Evolutionary conservation across 2,888 invertebrate genomes (phyloP).

Genomic region (Plebejus melissa): DNA sequence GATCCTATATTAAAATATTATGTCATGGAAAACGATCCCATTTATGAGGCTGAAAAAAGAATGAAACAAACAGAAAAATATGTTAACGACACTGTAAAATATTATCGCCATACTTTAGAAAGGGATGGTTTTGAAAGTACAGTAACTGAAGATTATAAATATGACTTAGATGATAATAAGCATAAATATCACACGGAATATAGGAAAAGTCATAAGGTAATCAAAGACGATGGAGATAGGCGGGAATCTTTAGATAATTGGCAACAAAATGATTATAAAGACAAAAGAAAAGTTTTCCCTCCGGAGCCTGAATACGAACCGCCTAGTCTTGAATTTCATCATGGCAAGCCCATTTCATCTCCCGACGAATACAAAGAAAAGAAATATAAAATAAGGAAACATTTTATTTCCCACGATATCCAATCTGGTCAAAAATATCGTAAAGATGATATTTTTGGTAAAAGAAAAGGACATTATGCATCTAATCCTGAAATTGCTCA

Average conservation of each 20-base stretch:
- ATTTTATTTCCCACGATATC: slow-evolving; percentile 69
- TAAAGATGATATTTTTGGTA: slow-evolving; percentile 68
- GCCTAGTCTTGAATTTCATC: slow-evolving; percentile 81
- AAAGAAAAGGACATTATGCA: slow-evolving; percentile 76
- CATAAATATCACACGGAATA: slow-evolving; percentile 68
- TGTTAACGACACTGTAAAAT: slow-evolving; percentile 77
- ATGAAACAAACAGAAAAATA: slow-evolving; percentile 77
- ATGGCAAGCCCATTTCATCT: slow-evolving; percentile 77
- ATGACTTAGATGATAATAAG: slow-evolving; percentile 68
- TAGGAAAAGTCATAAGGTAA: slow-evolving; percentile 57
- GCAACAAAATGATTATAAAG: slow-evolving; percentile 53
- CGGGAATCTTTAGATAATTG: slow-evolving; percentile 61
- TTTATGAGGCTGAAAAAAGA: slow-evolving; percentile 67
- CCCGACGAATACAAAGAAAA: slow-evolving; percentile 80
- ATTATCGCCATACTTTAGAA: slow-evolving; percentile 77
- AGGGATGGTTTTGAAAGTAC: slow-evolving; percentile 78
- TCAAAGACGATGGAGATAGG: slow-evolving; percentile 60
- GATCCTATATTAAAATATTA: slow-evolving; percentile 68
- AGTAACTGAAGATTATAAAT: slow-evolving; percentile 72
- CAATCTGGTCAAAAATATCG: slow-evolving; percentile 69
- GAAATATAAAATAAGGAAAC: slow-evolving; percentile 69
- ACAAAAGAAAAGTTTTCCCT: slow-evolving; percentile 62
- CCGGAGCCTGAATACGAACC: slow-evolving; percentile 81
- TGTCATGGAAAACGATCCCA: slow-evolving; percentile 69
- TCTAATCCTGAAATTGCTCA: slow-evolving; percentile 81